A percentile compares a stretch with the other conserved stretches of the same genome.
Evolutionary conservation across 2,888 invertebrate genomes (phyloP).

Genomic region (Tiliacea aurago): DNA sequence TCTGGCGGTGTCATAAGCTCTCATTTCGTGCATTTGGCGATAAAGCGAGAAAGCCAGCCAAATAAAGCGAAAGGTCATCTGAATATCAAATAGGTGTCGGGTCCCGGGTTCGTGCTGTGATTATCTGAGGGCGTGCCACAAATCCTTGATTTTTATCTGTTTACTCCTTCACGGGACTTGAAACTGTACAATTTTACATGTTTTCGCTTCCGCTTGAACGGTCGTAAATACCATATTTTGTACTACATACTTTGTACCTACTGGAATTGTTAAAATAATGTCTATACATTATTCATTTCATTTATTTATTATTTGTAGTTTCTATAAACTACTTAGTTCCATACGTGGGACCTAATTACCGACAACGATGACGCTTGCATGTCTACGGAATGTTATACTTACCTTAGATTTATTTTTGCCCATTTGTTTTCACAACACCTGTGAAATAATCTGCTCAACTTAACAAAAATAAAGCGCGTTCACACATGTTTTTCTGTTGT

Average conservation of each 20-base stretch:
- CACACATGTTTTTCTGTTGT: constrained; percentile 32
- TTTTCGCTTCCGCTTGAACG: background rate
- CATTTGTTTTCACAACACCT: constrained; percentile 36
- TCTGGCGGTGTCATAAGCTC: constrained; percentile 28
- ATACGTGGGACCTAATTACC: background rate
- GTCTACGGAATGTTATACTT: background rate
- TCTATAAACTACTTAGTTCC: background rate
- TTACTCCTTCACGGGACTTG: constrained; percentile 28
- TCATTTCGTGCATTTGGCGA: constrained; percentile 37
- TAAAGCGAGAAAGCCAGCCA: constrained; percentile 36
- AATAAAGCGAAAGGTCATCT: constrained; percentile 47
- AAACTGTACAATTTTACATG: background rate
- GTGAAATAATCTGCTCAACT: constrained; percentile 39
- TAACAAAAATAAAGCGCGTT: constrained; percentile 18
- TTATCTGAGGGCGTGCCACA: constrained; percentile 49
- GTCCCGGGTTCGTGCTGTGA: constrained; percentile 32
- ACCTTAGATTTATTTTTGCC: constrained; percentile 16
- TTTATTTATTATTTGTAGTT: no score
- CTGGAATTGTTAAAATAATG: background rate
- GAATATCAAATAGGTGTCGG: constrained; percentile 56
- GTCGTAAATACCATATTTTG: background rate
- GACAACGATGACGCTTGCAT: background rate
- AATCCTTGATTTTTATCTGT: constrained; percentile 47
- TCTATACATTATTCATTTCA: no score
- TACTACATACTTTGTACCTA: background rate